Conservation (phyloP, 2,797 vertebrate genomes). For the Notoglanidium macrostoma region DNA sequence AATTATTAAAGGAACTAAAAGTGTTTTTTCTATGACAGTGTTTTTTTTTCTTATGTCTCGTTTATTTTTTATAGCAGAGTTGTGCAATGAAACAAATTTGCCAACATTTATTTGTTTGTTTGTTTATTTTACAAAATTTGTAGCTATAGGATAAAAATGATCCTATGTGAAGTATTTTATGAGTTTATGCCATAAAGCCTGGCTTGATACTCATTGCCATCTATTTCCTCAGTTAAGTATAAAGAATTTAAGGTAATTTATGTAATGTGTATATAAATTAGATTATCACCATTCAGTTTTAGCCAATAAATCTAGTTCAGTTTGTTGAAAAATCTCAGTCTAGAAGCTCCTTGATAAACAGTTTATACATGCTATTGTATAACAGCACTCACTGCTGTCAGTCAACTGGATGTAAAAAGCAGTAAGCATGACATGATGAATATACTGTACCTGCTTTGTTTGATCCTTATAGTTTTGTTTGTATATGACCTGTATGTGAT, state of each 20-base stretch:
- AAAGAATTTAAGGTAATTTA: neutral
- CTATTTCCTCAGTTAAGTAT: neutral
- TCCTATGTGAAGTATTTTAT: neutral
- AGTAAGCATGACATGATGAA: neutral
- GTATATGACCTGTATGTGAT: neutral
- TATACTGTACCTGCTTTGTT: neutral
- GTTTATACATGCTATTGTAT: neutral
- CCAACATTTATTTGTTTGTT: neutral
- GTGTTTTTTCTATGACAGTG: neutral
- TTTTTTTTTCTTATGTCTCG: neutral
- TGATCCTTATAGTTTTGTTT: neutral
- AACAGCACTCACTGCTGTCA: neutral
- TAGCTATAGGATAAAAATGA: no score
- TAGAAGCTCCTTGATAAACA: neutral
- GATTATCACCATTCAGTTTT: neutral
- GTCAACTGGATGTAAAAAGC: neutral
- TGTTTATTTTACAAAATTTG: neutral
- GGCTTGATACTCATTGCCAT: neutral
- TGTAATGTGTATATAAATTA: neutral
- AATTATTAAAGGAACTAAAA: neutral
- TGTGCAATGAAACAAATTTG: neutral
- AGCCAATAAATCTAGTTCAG: neutral
- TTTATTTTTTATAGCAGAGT: neutral
- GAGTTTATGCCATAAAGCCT: neutral
- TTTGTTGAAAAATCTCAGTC: neutral